Conservation (phyloP, 2,888 invertebrate genomes). For the Eupithecia abbreviata region DNA sequence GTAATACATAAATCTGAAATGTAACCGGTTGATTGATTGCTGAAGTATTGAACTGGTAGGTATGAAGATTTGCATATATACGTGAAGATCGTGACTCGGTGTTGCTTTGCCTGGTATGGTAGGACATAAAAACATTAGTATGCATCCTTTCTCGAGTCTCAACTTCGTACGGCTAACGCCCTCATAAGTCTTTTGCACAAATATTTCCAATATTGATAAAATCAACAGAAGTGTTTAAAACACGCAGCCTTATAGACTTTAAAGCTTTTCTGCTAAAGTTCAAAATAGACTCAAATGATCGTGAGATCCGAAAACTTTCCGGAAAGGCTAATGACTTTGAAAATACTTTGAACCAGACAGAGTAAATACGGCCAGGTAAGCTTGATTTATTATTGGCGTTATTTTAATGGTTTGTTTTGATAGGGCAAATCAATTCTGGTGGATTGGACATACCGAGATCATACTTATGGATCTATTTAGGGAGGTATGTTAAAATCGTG, state of each 20-base stretch:
- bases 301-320: constrained; percentile 47
- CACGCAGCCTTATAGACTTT: constrained; percentile 7
- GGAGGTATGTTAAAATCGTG: background rate
- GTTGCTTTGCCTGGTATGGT: constrained; percentile 8
- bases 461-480: background rate
- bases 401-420: constrained; percentile 23
- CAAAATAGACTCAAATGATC: background rate
- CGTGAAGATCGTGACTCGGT: background rate
- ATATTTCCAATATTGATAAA: constrained; percentile 11
- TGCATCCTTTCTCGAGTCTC: constrained; percentile 12
- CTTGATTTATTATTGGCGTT: constrained; percentile 39
- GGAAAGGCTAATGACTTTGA: constrained; percentile 58
- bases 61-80: background rate
- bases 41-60: constrained; percentile 6
- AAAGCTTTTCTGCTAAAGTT: background rate
- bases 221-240: constrained; percentile 7
- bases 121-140: constrained; percentile 11
- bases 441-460: background rate
- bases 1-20: background rate
- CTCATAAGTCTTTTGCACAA: constrained; percentile 7
- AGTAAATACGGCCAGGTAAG: constrained; percentile 40
- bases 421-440: constrained; percentile 14
- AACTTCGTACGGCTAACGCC: constrained; percentile 9
- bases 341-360: constrained; percentile 53
- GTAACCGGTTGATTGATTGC: background rate